A percentile compares a stretch with the other conserved stretches of the same genome.
These are phyloP conservation scores for Danionella cerebrum DNA, from an alignment of 2,113 vertebrate genomes.

Conservation along the genomic window DNA sequence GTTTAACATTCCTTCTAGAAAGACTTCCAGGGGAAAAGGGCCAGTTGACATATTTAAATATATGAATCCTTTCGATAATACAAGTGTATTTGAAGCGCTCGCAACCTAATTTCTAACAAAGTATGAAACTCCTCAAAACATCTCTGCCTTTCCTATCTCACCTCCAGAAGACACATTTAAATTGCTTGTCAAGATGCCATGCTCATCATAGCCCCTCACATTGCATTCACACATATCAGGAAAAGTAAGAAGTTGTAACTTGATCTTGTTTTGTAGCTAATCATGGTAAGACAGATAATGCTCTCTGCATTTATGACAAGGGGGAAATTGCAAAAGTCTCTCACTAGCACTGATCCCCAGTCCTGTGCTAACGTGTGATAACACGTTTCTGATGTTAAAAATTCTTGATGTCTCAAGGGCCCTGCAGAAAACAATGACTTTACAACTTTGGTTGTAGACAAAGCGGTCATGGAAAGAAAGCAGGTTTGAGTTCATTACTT, in stretches of 20 bases:
- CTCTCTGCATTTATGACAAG: conserved; percentile 9
- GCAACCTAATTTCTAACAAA: too few relatives aligned
- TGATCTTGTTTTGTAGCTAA: neutral
- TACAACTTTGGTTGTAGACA: neutral
- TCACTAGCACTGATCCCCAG: conserved; percentile 5
- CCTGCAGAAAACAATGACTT: conserved; percentile 15
- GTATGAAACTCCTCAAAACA: neutral
- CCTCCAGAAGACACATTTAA: neutral
- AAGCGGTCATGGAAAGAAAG: neutral
- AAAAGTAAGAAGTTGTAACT: neutral
- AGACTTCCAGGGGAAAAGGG: too few relatives aligned
- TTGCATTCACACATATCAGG: neutral
- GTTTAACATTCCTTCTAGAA: too few relatives aligned
- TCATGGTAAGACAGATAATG: conserved; percentile 21
- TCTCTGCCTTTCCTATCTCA: neutral
- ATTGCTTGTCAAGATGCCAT: neutral
- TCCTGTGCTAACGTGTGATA: conserved; percentile 33
- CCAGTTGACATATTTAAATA: too few relatives aligned
- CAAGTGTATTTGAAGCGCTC: too few relatives aligned
- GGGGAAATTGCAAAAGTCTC: conserved; percentile 12
- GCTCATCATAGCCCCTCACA: neutral
- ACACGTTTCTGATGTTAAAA: conserved; percentile 24
- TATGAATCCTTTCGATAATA: too few relatives aligned
- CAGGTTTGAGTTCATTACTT: neutral
- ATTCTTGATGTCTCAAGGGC: conserved; percentile 4